Conservation (phyloP, 2,797 vertebrate genomes). For the Hippoglossus hippoglossus region DNA sequence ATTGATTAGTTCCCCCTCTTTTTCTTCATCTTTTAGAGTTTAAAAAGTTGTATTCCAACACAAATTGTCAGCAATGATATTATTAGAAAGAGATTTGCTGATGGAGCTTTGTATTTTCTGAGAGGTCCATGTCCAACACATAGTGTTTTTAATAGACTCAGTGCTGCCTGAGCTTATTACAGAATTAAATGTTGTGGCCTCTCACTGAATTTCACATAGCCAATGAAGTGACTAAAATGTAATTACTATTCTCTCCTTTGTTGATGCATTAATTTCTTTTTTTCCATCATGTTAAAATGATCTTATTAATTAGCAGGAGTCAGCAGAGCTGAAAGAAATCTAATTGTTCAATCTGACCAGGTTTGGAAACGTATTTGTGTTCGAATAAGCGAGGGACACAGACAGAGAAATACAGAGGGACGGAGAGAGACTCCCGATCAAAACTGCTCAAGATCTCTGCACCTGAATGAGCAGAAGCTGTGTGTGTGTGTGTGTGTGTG, state of each 20-base stretch:
- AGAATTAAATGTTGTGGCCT: background rate
- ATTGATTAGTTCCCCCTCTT: no score
- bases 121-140: background rate
- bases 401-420: background rate
- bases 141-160: no score
- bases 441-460: conserved; percentile 57
- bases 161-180: background rate
- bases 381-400: background rate
- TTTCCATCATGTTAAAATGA: background rate
- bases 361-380: background rate
- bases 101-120: background rate
- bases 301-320: background rate
- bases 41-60: no score
- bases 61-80: no score
- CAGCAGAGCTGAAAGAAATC: conserved; percentile 8
- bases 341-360: background rate
- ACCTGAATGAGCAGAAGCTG: conserved; percentile 53
- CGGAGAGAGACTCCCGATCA: conserved; percentile 31
- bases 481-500: conserved; percentile 19
- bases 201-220: background rate
- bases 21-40: no score
- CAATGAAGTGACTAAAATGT: no score
- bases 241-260: background rate
- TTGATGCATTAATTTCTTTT: background rate
- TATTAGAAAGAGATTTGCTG: background rate